Evolutionary conservation across 2,797 vertebrate species (phyloP).

Genomic region (Acipenser oxyrinchus): DNA sequence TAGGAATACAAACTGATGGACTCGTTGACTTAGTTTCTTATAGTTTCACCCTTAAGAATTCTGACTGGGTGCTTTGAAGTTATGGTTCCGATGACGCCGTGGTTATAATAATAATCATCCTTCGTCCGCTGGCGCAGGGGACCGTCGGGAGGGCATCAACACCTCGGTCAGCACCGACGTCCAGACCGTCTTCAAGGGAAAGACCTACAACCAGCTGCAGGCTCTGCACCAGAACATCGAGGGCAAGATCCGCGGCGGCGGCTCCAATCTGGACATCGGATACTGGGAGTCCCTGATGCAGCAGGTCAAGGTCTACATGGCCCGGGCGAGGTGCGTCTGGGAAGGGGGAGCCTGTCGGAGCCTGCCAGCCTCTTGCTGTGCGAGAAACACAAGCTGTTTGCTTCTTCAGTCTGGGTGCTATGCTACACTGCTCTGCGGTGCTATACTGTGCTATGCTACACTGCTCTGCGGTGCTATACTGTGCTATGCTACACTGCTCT

Average conservation of each 20-base stretch:
- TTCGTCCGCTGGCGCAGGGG: constrained; percentile 52
- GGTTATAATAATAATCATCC: no score
- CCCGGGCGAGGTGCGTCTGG: constrained; percentile 74
- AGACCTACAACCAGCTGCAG: constrained; percentile 93
- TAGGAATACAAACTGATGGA: no score
- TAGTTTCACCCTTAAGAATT: no score
- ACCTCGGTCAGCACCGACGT: constrained; percentile 89
- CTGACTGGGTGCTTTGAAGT: no score
- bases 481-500: no score
- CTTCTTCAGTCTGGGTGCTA: no score
- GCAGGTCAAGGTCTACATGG: constrained; percentile 92
- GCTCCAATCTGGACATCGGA: constrained; percentile 90
- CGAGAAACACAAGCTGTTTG: no score
- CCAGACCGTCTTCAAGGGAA: constrained; percentile 91
- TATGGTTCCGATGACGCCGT: no score
- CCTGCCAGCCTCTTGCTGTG: not conserved
- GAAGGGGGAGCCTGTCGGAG: not conserved
- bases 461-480: no score
- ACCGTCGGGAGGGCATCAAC: constrained; percentile 92
- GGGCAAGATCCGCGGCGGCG: constrained; percentile 79
- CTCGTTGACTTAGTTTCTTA: no score
- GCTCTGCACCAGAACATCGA: constrained; percentile 89
- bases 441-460: no score
- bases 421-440: no score
- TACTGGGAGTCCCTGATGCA: constrained; percentile 97